These are phyloP conservation scores for Danio choprae DNA, from an alignment of 2,797 vertebrate genomes.

Conservation along the genomic window DNA sequence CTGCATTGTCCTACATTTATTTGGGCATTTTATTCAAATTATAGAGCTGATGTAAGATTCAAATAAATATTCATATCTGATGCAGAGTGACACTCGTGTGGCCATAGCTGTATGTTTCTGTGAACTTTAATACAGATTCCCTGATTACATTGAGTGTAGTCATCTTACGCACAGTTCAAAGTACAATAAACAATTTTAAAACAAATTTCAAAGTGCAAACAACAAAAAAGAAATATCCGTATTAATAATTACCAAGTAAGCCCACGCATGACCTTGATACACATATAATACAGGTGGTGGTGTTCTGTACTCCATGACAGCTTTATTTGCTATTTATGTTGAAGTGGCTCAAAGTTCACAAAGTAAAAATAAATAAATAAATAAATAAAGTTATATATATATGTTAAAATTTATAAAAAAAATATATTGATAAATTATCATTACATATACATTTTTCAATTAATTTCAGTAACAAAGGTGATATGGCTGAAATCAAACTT, in stretches of 20 bases:
- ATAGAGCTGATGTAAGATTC: too few species aligned
- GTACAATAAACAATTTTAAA: conserved; percentile 61
- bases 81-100: not conserved
- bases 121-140: conserved; percentile 58
- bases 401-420: too few species aligned
- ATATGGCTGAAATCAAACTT: not conserved
- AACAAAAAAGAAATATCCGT: conserved; percentile 60
- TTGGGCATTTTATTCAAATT: too few species aligned
- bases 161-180: conserved; percentile 57
- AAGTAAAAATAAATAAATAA: conserved; percentile 14
- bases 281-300: conserved; percentile 44
- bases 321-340: conserved; percentile 17
- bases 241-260: conserved; percentile 65
- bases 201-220: conserved; percentile 64
- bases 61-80: not conserved
- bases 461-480: not conserved
- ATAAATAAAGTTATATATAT: too few species aligned
- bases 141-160: conserved; percentile 45
- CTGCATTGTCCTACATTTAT: too few species aligned
- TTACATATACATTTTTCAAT: not conserved
- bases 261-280: conserved; percentile 61
- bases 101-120: not conserved
- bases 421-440: too few species aligned
- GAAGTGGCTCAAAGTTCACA: conserved; percentile 27
- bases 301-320: conserved; percentile 29